These are phyloP conservation scores for Vesta saturnalis DNA, from an alignment of 2,888 invertebrate species.

Conservation along the genomic window DNA sequence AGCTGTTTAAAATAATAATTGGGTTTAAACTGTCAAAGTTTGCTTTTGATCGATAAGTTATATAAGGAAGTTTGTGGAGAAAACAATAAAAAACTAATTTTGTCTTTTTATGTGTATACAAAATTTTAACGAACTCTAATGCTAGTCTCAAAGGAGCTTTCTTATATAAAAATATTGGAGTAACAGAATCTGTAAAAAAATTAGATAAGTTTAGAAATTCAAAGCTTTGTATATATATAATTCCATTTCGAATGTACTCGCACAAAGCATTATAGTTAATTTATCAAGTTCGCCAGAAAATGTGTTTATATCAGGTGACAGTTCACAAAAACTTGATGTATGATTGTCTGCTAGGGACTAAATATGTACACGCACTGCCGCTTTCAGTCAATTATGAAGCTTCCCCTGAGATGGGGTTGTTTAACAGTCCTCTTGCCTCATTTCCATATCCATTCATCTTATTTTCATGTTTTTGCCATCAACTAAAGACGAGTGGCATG, in stretches of 20 bases:
- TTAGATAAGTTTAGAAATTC: neutral
- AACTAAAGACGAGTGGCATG: constrained; percentile 35
- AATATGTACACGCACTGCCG: constrained; percentile 40
- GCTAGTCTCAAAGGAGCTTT: too few relatives aligned
- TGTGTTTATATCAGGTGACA: constrained; percentile 40
- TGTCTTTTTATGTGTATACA: too few relatives aligned
- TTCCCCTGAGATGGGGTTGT: constrained; percentile 41
- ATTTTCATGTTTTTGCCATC: constrained; percentile 40
- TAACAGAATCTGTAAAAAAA: too few relatives aligned
- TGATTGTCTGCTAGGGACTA: constrained; percentile 39
- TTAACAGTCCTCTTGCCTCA: constrained; percentile 44
- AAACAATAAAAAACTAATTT: too few relatives aligned
- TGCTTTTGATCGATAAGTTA: too few relatives aligned
- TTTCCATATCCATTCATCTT: constrained; percentile 46
- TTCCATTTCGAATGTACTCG: constrained; percentile 24
- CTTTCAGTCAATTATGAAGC: constrained; percentile 45
- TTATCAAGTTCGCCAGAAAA: constrained; percentile 38
- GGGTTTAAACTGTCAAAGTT: too few relatives aligned
- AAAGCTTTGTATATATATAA: neutral
- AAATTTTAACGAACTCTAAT: too few relatives aligned
- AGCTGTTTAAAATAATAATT: too few relatives aligned
- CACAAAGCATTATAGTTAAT: constrained; percentile 28
- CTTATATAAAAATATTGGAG: constrained; percentile 6
- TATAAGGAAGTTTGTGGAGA: too few relatives aligned
- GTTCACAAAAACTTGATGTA: constrained; percentile 42